Evolutionary conservation across 1,140 invertebrate genomes (phyloP), one percentile per base, ranked within the genome.

Genomic region (Palaemon carinicauda): DNA sequence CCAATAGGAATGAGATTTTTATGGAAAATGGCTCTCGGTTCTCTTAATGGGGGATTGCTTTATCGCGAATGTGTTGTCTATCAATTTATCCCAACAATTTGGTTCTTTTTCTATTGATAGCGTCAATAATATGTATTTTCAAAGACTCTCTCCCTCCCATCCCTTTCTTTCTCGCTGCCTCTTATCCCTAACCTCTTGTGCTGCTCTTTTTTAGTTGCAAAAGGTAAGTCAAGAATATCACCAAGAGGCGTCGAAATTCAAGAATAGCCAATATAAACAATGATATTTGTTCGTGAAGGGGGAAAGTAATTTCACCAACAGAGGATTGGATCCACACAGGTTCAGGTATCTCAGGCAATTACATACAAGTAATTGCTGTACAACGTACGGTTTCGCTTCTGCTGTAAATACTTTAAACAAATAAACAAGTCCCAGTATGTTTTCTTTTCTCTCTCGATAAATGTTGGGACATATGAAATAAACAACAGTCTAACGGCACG

Each of bases 1-100:
- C 83, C 83, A 86, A 86, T 86, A 86, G 83, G 83, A 86, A 86
- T 86, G 83, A 86, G 83, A 86, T 86, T 86, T 86, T 86, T 86
- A 86, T 86, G 83, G 83, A 86, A 86, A 86, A 86, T 86, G 79
- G 83, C 83, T 80, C 83, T 86, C 69, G 77, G 77, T 86, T 80
- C 41, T 77, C 83, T 74, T 86, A 86, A 86, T 86, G 83, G 77
- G 41, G 83, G 77, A 86, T 86, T 86, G 77, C 75, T 86, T 74
- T 86, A 86, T 73, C 83, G 83, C 50, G 77, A 86, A 86, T 86
- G 83, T 80, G 80, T 86, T 86, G 83, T 78, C 77, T 86, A 86
- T 80, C 83, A 86, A 86, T 86, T 86, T 86, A 80, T 86, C 78
- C 82, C 51, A 41, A 53, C 82, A 65, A 84, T 82, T 82, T 82